Conservation (phyloP, 2,888 invertebrate species). For the Acholoe squamosa region DNA sequence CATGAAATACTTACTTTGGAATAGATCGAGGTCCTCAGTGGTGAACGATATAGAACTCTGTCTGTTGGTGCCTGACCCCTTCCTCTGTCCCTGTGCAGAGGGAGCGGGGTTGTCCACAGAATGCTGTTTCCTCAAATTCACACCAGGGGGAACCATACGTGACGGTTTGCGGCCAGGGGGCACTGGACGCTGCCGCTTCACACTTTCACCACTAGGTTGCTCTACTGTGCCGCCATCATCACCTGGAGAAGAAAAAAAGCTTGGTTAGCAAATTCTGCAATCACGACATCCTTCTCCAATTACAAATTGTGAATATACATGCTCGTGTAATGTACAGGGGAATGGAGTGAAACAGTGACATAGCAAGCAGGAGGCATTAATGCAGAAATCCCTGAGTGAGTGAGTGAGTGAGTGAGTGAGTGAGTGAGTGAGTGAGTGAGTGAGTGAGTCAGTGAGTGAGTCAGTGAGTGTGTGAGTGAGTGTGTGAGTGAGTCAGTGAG, state of each 20-base stretch:
- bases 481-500: neutral
- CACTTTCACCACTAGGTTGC: neutral
- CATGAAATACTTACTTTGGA: slow-evolving; percentile 40
- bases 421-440: neutral
- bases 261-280: too few species aligned
- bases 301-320: too few species aligned
- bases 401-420: neutral
- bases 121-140: slow-evolving; percentile 28
- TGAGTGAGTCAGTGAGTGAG: neutral
- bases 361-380: too few species aligned
- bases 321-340: too few species aligned
- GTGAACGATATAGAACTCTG: slow-evolving; percentile 54
- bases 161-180: slow-evolving; percentile 49
- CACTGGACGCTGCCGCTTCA: neutral
- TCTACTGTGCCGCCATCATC: neutral
- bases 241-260: neutral
- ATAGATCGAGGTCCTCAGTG: slow-evolving; percentile 62
- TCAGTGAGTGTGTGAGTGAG: neutral
- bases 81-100: neutral
- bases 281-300: too few species aligned
- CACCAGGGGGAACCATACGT: slow-evolving; percentile 23
- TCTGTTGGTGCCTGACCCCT: neutral
- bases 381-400: neutral
- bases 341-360: too few species aligned
- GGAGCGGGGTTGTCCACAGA: neutral